Evolutionary conservation across 1,140 invertebrate species (phyloP), one percentile per base, ranked within the genome.

Genomic region (Neodiprion fabricii): DNA sequence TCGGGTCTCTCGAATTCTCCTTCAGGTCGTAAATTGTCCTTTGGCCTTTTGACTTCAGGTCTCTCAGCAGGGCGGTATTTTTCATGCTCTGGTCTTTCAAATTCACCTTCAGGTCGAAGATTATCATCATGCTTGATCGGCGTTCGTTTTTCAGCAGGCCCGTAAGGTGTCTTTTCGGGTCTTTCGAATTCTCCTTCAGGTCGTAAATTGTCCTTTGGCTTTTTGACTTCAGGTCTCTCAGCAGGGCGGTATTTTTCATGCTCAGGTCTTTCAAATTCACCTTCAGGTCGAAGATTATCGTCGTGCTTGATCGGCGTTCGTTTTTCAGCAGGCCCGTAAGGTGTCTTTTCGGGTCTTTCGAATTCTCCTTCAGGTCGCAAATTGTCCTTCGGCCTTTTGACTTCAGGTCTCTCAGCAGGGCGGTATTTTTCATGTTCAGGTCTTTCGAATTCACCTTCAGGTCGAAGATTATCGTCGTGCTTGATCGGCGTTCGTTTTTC

Each of bases 231-330:
- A 11, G 83, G 77, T 72, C 88, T 79, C 71, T 87, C 85, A 17
- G 53, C 53, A 9, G 53, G 53, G n/a, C 65, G 28, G 69, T 78
- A 80, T 75, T 81, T 81, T 3, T 82, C 74, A 70, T 79, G 75
- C 12, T 75, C 67, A 48, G 82, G 72, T 40, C 80, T 82, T 74
- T 85, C 74, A 49, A 87, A 85, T 70, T 85, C 91, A 8, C 94
- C 92, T 84, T 93, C 92, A 75, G 91, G 89, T 65, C 89, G 90
- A 49, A 94, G 85, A 81, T 94, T 94, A 76, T 94, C 92, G 76
- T 90, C 89, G 49, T 88, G 90, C 72, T 90, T 89, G 47, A 91
- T 87, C 17, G 92, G 89, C 75, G 14, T 17, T n/a, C 90, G 89
- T 76, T 92, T 85, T 80, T 93, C 92, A 2, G 90, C 85, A 1